A percentile compares a stretch with the other conserved stretches of the same genome.
Evolutionary conservation across 2,888 invertebrate species (phyloP).

Genomic region (Taenaris catops): DNA sequence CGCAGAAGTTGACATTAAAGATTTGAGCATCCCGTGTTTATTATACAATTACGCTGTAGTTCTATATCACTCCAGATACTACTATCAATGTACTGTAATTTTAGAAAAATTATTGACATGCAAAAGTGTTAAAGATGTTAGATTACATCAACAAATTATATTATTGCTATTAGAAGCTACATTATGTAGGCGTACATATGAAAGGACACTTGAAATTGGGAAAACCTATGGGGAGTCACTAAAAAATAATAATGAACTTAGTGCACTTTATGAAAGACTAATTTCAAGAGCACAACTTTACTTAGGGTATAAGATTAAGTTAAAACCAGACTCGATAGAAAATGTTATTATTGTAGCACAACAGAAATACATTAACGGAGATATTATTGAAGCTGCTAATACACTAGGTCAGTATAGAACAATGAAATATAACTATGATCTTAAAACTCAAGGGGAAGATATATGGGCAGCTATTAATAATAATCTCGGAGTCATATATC

Average conservation of each 20-base stretch:
- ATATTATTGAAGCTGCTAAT: constrained; percentile 56
- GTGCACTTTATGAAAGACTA: constrained; percentile 57
- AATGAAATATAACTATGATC: constrained; percentile 55
- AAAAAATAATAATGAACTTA: constrained; percentile 47
- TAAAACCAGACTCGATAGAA: constrained; percentile 62
- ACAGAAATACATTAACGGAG: constrained; percentile 63
- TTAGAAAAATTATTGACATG: constrained; percentile 56
- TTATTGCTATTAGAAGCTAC: constrained; percentile 63
- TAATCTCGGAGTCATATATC: constrained; percentile 90
- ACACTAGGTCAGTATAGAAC: constrained; percentile 58
- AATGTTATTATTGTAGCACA: constrained; percentile 68
- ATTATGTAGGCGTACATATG: constrained; percentile 62
- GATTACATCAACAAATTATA: constrained; percentile 53
- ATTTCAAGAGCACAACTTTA: constrained; percentile 58
- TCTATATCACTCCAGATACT: constrained; percentile 87
- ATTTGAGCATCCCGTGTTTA: constrained; percentile 57
- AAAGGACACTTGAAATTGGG: constrained; percentile 58
- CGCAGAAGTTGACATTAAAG: constrained; percentile 60
- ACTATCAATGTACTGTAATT: constrained; percentile 80
- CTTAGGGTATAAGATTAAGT: constrained; percentile 39
- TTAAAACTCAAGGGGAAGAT: constrained; percentile 66
- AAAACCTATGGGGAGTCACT: constrained; percentile 54
- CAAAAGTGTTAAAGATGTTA: constrained; percentile 56
- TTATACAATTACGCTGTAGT: constrained; percentile 90
- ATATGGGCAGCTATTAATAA: constrained; percentile 83